Base-by-base conservation (phyloP, 2,888 invertebrate genomes). In the Glaucopsyche alexis region DNA sequence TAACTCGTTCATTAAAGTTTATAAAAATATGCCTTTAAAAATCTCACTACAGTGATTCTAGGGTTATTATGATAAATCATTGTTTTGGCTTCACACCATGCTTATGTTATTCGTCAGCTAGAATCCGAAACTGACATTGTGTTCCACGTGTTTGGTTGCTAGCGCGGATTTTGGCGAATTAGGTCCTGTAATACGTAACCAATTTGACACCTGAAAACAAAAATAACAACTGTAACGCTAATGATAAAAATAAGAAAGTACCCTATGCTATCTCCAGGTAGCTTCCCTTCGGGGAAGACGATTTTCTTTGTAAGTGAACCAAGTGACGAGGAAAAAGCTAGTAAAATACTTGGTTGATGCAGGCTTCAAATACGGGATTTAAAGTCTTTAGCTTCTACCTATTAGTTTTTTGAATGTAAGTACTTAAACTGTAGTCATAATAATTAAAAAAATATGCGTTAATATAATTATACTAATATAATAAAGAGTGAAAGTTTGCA, bases 111-210 rank as follows among this genome's bases (percentile, higher is more conserved):
- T 42, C 45, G 1, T 16, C 29, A 45, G n/a, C 85, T 80, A 92
- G 79, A 89, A 91, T 29, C 91, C 93, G 72, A 92, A 88, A 80
- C 93, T 92, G 38, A 89, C 88, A 78, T 92, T 93, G 74, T 91
- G 90, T 71, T 85, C 83, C 40, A 88, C 81, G 76, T 85, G 87
- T 74, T 84, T 88, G 45, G 87, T 80, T 0, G 87, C 87, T 9
- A 86, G 78, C 55, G 90, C 87, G 0, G 89, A 85, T 7, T 92
- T 86, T 5, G 95, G 95, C 0, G 94, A 94, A 81, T 94, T 94
- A 2, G 93, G 91, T 3, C 95, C 95, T 0, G 94, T 95, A 73
- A 95, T 93, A 42, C 94, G 87, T 6, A 94, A 82, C 94, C 95
- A 95, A 72, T 86, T 90, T 2, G 93, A 92, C 0, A 93, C 84